Percentiles rank a stretch among this genome's conserved stretches.
Conservation (phyloP, 2,797 vertebrate species). For the Pempheris klunzingeri region DNA sequence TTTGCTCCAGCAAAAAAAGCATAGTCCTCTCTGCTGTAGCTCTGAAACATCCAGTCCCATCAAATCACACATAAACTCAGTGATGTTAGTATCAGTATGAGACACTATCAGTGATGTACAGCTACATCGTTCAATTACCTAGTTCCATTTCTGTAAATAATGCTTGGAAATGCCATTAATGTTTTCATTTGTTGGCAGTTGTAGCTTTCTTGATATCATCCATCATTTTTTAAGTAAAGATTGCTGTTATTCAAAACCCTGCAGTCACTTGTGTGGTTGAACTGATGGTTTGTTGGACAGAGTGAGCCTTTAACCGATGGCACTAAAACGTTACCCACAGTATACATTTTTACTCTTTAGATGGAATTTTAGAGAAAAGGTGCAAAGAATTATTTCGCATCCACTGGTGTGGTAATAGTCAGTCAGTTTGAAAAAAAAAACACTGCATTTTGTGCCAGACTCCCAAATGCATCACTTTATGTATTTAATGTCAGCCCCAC, state of each 20-base stretch:
- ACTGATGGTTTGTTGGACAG: not conserved
- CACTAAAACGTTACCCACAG: not conserved
- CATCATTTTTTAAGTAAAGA: not conserved
- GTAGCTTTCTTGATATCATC: not conserved
- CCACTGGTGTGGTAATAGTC: not conserved
- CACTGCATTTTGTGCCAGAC: not conserved
- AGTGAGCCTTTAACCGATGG: not conserved
- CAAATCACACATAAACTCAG: slow-evolving; percentile 23
- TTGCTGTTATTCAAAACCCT: not conserved
- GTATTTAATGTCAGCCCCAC: slow-evolving; percentile 1
- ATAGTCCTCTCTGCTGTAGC: slow-evolving; percentile 31
- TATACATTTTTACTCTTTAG: not conserved
- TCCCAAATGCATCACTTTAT: not conserved
- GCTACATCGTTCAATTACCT: slow-evolving; percentile 12
- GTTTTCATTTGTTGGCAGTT: not conserved
- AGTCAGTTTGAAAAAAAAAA: too few relatives aligned
- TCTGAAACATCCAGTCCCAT: slow-evolving; percentile 34
- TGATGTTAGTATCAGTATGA: slow-evolving; percentile 32
- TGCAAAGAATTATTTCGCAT: not conserved
- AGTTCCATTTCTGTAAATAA: not conserved
- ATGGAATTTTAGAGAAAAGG: not conserved
- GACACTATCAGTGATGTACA: slow-evolving; percentile 3
- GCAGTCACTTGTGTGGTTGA: not conserved
- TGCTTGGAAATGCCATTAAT: not conserved
- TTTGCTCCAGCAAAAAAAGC: slow-evolving; percentile 23